Percentiles rank a stretch among this genome's conserved stretches.
These are phyloP conservation scores for Sogatella furcifera DNA, from an alignment of 1,140 invertebrate species.

Conservation along the genomic window DNA sequence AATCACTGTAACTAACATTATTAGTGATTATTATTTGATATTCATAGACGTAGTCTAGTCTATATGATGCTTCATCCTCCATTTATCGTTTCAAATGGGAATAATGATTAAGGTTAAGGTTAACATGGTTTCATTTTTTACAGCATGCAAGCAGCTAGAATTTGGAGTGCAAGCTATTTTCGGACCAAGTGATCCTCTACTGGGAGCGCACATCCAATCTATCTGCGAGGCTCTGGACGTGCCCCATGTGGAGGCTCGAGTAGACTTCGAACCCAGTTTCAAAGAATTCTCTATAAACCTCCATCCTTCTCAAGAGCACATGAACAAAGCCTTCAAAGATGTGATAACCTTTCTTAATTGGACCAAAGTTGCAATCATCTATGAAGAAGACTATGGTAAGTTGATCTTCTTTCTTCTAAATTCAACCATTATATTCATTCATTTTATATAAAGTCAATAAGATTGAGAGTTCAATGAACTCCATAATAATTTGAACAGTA, in stretches of 20 bases:
- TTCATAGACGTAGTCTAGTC: no score
- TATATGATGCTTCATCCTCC: no score
- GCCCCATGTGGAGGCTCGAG: conserved; percentile 71
- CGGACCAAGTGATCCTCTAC: conserved; percentile 68
- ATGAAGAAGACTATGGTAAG: conserved; percentile 78
- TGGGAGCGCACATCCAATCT: conserved; percentile 78
- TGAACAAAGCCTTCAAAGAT: conserved; percentile 78
- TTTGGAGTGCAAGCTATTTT: conserved; percentile 81
- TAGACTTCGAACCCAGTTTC: conserved; percentile 48
- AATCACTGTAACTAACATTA: no score
- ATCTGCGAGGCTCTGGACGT: conserved; percentile 81
- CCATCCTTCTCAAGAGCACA: conserved; percentile 70
- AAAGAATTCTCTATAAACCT: conserved; percentile 83
- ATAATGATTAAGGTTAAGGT: no score
- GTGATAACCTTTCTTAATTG: conserved; percentile 83
- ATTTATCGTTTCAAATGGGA: no score
- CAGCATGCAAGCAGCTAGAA: conserved; percentile 80
- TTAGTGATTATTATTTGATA: no score
- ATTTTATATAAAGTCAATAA: no score
- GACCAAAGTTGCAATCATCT: conserved; percentile 87
- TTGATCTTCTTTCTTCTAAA: conserved; percentile 8
- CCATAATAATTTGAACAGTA: no score
- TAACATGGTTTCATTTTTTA: conserved; percentile 12
- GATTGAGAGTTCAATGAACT: no score
- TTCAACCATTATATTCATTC: no score